phyloP scores from a whole-genome alignment of 2,797 vertebrate genomes.

The Girardinus metallicus region DNA sequence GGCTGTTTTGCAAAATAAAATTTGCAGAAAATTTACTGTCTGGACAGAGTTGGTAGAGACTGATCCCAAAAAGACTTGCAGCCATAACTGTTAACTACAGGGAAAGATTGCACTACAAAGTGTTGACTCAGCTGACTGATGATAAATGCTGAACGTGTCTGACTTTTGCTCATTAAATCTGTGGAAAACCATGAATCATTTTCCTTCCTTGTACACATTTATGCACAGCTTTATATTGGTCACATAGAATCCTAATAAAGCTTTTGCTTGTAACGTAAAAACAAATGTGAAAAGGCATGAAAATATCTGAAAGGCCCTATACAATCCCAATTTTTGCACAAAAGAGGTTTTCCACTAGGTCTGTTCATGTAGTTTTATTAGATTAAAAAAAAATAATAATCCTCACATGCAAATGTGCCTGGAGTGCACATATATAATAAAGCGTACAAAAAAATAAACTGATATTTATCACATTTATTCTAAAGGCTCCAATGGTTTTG shows the following conservation, averaged over 20 bases:
- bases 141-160: background rate
- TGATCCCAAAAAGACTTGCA: background rate
- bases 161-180: background rate
- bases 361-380: background rate
- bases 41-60: background rate
- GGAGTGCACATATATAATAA: background rate
- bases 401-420: background rate
- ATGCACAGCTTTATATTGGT: background rate
- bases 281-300: background rate
- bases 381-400: background rate
- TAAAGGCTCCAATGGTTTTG: background rate
- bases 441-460: background rate
- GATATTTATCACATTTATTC: background rate
- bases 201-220: background rate
- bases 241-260: too few relatives aligned
- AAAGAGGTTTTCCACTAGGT: background rate
- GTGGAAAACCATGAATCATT: background rate
- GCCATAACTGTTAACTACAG: background rate
- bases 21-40: background rate
- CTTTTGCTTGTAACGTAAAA: too few relatives aligned
- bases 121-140: background rate
- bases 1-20: background rate
- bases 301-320: background rate
- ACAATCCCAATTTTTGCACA: background rate
- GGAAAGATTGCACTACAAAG: background rate